Evolutionary conservation across 2,113 vertebrate genomes (phyloP).

Genomic region (Siniperca knerii): DNA sequence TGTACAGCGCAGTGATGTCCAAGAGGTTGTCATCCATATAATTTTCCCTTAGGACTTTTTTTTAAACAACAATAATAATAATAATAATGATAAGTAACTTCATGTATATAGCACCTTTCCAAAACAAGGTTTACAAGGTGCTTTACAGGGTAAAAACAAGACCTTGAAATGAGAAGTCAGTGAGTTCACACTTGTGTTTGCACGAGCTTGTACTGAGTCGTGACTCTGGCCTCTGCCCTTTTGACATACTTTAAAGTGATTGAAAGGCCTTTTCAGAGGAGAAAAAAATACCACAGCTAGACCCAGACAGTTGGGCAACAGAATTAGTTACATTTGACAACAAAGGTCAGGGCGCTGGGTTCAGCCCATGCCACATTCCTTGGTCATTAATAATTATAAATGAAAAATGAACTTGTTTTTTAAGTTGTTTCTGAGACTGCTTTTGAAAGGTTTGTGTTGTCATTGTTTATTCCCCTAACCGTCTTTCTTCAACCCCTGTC

Average conservation of each 20-base stretch:
- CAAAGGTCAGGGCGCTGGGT: neutral
- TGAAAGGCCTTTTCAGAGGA: conserved; percentile 33
- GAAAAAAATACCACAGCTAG: conserved; percentile 16
- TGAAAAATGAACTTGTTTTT: neutral
- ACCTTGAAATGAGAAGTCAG: neutral
- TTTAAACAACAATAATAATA: neutral
- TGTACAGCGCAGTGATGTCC: neutral
- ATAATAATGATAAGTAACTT: no score
- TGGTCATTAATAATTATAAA: neutral
- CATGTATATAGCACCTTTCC: no score
- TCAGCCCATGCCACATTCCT: conserved; percentile 10
- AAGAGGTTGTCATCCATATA: conserved; percentile 9
- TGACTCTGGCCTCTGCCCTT: conserved; percentile 46
- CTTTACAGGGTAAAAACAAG: neutral
- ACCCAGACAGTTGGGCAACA: conserved; percentile 30
- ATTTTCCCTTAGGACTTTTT: conserved; percentile 38
- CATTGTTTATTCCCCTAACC: neutral
- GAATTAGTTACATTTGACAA: conserved; percentile 8
- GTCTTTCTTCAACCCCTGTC: neutral
- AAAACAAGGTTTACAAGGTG: no score
- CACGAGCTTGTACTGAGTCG: conserved; percentile 28
- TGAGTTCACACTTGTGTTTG: conserved; percentile 45
- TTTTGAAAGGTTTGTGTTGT: neutral
- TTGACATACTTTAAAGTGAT: conserved; percentile 28
- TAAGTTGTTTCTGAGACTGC: neutral